phyloP scores from a whole-genome alignment of 2,797 vertebrate genomes.

The Hybognathus amarus region DNA sequence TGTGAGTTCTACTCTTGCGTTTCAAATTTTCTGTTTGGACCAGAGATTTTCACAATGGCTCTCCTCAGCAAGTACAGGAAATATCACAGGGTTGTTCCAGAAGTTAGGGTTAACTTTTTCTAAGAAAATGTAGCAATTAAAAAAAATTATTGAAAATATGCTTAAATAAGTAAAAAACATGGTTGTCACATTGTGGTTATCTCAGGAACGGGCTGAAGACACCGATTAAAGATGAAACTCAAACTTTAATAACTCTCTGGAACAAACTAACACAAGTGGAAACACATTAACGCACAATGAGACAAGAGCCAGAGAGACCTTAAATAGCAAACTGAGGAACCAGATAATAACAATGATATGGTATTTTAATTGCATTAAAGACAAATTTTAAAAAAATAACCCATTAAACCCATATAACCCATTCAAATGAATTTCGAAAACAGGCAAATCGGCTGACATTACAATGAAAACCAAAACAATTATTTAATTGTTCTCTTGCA shows the following conservation, averaged over 20 bases:
- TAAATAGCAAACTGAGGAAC: too few relatives aligned
- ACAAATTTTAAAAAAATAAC: neutral
- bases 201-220: too few relatives aligned
- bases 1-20: neutral
- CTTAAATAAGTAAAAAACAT: too few relatives aligned
- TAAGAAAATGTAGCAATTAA: neutral
- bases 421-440: neutral
- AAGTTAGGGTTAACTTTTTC: neutral
- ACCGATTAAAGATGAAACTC: too few relatives aligned
- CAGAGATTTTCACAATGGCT: neutral
- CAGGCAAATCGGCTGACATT: neutral
- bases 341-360: too few relatives aligned
- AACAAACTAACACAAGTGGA: too few relatives aligned
- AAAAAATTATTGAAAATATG: too few relatives aligned
- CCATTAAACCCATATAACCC: neutral
- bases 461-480: neutral
- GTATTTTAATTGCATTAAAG: neutral
- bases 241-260: too few relatives aligned
- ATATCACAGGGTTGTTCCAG: neutral
- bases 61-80: neutral
- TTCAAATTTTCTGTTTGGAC: slow-evolving; percentile 9
- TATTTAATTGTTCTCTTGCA: neutral
- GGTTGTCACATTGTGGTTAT: too few relatives aligned
- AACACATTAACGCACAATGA: too few relatives aligned
- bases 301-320: too few relatives aligned